Evolutionary conservation across 2,888 invertebrate species (phyloP).

Genomic region (Lithophane ornitopus): DNA sequence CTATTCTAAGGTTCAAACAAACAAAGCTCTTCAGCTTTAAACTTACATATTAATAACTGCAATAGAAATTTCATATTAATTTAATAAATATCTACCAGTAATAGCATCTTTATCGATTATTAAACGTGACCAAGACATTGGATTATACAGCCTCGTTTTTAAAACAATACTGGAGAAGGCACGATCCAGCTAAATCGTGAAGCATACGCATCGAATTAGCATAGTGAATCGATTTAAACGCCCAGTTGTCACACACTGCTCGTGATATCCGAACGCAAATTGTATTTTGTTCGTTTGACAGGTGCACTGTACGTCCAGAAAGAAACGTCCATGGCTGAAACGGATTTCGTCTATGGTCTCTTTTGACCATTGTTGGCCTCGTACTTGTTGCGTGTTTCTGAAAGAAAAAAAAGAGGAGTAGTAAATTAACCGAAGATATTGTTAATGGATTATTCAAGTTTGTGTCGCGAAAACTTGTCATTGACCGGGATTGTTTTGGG

Average conservation of each 20-base stretch:
- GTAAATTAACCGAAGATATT: conserved; percentile 12
- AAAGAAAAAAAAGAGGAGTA: conserved; percentile 24
- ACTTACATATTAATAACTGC: too few relatives aligned
- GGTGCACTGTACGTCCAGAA: conserved; percentile 56
- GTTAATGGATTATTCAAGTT: conserved; percentile 37
- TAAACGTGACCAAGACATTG: conserved; percentile 68
- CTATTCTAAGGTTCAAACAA: too few relatives aligned
- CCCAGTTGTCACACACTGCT: conserved; percentile 54
- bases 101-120: conserved; percentile 56
- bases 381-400: conserved; percentile 29
- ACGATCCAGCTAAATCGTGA: conserved; percentile 59
- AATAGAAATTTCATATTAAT: conserved; percentile 3
- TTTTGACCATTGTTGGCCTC: conserved; percentile 33
- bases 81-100: conserved; percentile 3
- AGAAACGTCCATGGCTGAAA: conserved; percentile 24
- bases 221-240: conserved; percentile 61
- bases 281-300: conserved; percentile 56
- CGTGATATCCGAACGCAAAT: conserved; percentile 54
- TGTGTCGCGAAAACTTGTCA: conserved; percentile 35
- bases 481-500: conserved; percentile 46
- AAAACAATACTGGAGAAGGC: conserved; percentile 42
- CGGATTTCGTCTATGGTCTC: conserved; percentile 22
- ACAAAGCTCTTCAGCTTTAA: too few relatives aligned
- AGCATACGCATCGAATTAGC: conserved; percentile 57
- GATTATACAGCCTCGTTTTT: conserved; percentile 51